Evolutionary conservation across 2,113 vertebrate genomes (phyloP), one percentile per base, ranked within the genome.

Genomic region (Pagrus major): DNA sequence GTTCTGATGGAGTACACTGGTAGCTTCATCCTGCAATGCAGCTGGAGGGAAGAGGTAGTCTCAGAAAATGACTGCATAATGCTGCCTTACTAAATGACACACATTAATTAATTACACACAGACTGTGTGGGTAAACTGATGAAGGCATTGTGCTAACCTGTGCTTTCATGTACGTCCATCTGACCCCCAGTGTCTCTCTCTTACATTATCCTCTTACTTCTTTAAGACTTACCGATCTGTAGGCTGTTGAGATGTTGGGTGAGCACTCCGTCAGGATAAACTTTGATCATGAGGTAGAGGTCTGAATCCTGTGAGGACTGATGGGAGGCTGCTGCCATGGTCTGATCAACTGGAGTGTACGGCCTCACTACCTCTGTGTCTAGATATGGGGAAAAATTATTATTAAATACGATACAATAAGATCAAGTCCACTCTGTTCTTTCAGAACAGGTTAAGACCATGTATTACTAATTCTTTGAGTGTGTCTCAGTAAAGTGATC

Each of bases 231-330:
- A 99, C 98, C 98, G n/a, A 95, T 91, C 41, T 92, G 89, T 66
- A 99, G 91, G 65, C 29, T 89, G 91, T 96, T 91, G 79, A 99
- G 94, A 25, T 96, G 90, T 44, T 94, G 94, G 29, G 96, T 97
- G 70, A 99, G 92, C 5, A 95, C 86, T 77, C 98, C 98, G 79
- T 89, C 86, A 61, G 96, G 92, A 87, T 99, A 99, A 67, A 99
- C 92, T 94, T 99, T 99, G 88, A 99, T 94, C 96, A 99, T 96
- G 90, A 99, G 95, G 93, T 96, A 96, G 84, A 99, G 86, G 78
- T 92, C 90, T 14, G 92, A 65, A 49, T 86, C 82, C 33, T 65
- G 81, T 1, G n/a, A 85, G 11, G 84, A 15, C 37, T 3, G 20
- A 20, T 61, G 41, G 9, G 91, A 78, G 82, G 93, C 88, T 59